Base-by-base conservation (phyloP, 2,113 vertebrate genomes). In the Narcine bancroftii region DNA sequence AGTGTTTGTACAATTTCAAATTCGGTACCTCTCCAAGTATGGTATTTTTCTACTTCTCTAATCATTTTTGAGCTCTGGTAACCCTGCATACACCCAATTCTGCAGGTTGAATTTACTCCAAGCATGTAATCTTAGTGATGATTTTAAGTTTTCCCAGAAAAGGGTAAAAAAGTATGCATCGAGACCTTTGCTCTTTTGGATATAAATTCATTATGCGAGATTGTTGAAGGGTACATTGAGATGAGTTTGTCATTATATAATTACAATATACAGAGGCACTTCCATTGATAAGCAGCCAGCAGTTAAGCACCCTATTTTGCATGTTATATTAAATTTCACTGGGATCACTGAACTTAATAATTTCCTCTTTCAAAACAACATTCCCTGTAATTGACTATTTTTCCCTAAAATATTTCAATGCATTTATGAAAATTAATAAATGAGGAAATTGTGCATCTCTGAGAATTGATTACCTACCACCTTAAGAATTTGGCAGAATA, bases 21-120 rank as follows among this genome's bases (percentile, higher is more conserved):
- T 91, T 69, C 26, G n/a, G 36, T 91, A 91, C 89, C 71, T 91
- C 65, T 69, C 65, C 89, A 91, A 91, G 89, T 91, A 69, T 69
- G 63, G 63, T 71, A 69, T 91, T 69, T 91, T 33, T 69, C 89
- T 69, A 42, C 39, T 91, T 91, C 66, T 69, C 71, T 91, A 65
- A 91, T 91, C 87, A 85, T 56, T 19, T 33, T 69, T 69, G 63
- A 91, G 89, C 63, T 45, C 89, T 69, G 26, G 65, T 91, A 69
- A 91, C 66, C 17, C 17, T 91, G 21, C 45, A 6, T 17, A 26
- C 19, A 45, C 2, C 24, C 36, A 85, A 39, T 91, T 65, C 45
- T 47, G 24, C 65, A 33, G 89, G 24, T 33, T 91, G 89, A 45
- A 91, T 24, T 29, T 47, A 66, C 89, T 91, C 89, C 89, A 91